Base-by-base conservation (phyloP, 2,888 invertebrate genomes). In the Macrophya annulata region DNA sequence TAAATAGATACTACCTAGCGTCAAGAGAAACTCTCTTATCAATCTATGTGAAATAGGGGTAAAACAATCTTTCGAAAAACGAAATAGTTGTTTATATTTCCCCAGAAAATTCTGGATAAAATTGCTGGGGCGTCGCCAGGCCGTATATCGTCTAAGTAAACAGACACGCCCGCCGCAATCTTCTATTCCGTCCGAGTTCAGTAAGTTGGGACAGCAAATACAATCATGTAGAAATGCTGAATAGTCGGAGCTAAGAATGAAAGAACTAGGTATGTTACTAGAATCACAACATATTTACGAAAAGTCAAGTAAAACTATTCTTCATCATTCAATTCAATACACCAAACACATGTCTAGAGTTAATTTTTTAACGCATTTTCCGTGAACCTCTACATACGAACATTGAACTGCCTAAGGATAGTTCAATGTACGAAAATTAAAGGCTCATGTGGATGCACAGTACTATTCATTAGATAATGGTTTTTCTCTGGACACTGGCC, bases 181-280 rank as follows among this genome's bases (percentile, higher is more conserved):
- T 74, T 45, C 72, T 74, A 74, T 74, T 74, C 72, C 87, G 88
- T 88, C 86, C 86, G 87, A 74, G 84, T 84, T 43, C 51, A n/a
- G 84, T 55, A 84, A 84, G 71, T 84, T 84, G 51, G 74, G 84
- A 45, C 72, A 74, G 72, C 72, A 74, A 74, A 74, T 74, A 74
- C 72, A 74, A 74, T 74, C 72, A 74, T 74, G 72, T 74, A 74
- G 72, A 74, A 74, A 74, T 4, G 72, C 72, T 74, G 72, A 74
- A 45, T 74, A 45, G 72, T 45, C n/a, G 72, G 72, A 74, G 72
- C n/a, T 45, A 12, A 21, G 45, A 74, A 74, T 74, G 72, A 74
- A 74, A 74, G 72, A 74, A 74, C 45, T 45, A 74, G 45, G 72
- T 43, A 74, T 74, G 72, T 43, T 74, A 74, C 72, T 6, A 74